Evolutionary conservation across 2,888 invertebrate genomes (phyloP), one percentile per base, ranked within the genome.

Genomic region (Ennomos quercinarius): DNA sequence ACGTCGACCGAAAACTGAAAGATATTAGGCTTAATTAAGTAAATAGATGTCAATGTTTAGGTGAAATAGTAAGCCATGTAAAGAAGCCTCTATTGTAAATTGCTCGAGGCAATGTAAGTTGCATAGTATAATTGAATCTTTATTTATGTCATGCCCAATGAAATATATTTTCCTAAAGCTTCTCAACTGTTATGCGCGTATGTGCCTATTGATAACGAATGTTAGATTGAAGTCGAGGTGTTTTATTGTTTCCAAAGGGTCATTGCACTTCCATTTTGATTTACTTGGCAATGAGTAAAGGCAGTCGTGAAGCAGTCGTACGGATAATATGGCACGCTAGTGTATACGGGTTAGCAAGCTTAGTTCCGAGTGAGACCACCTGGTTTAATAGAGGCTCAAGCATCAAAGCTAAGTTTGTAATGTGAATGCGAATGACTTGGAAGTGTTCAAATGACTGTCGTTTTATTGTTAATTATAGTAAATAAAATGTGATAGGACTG

Each of bases 401-500:
- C 35, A 71, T 72, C 83, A 88, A 12, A 9, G 2, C 48, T 34
- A 13, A 43, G 42, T 37, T 51, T 37, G 51, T 6, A 37, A 51
- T 63, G 72, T 73, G 67, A 66, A 51, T 63, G 72, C 72, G 67
- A 66, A 47, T 65, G 60, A 73, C 74, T 77, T 76, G 74, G 76
- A 74, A 75, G 82, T 78, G 79, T 81, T 86, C 83, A 77, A 79
- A 86, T 84, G 88, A 88, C 87, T 87, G 87, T 87, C 83, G 74
- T 83, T 84, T 82, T 86, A 76, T 83, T 81, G 83, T 79, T 81
- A 74, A 56, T 61, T 75, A 72, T 78, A 75, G 73, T 80, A 76
- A 83, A 81, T 81, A 76, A 75, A 83, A 82, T 88, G 86, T 86
- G 84, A 84, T 83, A 77, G 88, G 89, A 83, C 87, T 90, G 88